Conservation (phyloP, 2,113 vertebrate genomes). For the Bubo scandiacus region DNA sequence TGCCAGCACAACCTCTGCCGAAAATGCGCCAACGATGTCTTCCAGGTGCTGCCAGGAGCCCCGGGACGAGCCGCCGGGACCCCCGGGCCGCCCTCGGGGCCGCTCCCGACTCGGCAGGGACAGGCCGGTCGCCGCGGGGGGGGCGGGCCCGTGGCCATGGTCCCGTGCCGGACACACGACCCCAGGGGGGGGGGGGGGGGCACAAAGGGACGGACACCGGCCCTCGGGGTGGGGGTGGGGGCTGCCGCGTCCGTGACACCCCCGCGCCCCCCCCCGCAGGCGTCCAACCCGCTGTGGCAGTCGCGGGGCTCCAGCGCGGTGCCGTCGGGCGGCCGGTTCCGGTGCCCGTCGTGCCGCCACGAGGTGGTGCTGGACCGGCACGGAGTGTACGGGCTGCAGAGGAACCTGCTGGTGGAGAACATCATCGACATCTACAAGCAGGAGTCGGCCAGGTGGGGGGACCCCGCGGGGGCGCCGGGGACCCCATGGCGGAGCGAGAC, state of each 20-base stretch:
- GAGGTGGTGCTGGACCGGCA: too few species aligned
- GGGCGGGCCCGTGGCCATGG: neutral
- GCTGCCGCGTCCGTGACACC: too few species aligned
- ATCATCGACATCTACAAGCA: conserved; percentile 92
- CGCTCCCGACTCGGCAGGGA: too few species aligned
- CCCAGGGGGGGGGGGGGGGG: too few species aligned
- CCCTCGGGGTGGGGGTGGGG: too few species aligned
- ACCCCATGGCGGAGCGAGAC: rapidly evolving
- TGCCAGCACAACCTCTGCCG: conserved; percentile 95
- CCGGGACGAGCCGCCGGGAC: neutral
- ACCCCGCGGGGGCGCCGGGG: neutral
- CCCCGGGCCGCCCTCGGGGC: conserved; percentile 8
- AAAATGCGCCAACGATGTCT: conserved; percentile 90
- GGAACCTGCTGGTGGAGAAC: conserved; percentile 92
- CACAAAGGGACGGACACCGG: too few species aligned
- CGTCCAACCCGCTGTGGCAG: too few species aligned
- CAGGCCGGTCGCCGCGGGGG: neutral
- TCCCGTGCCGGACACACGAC: too few species aligned
- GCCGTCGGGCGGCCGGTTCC: too few species aligned
- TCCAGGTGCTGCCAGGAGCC: conserved; percentile 72
- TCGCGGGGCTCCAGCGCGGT: too few species aligned
- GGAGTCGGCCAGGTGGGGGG: conserved; percentile 77
- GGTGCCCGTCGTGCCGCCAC: too few species aligned
- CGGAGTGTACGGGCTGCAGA: conserved; percentile 85
- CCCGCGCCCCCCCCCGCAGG: too few species aligned